Percentiles rank a stretch among this genome's conserved stretches.
Evolutionary conservation across 2,797 vertebrate species (phyloP).

Genomic region (Phataginus tetradactyla): DNA sequence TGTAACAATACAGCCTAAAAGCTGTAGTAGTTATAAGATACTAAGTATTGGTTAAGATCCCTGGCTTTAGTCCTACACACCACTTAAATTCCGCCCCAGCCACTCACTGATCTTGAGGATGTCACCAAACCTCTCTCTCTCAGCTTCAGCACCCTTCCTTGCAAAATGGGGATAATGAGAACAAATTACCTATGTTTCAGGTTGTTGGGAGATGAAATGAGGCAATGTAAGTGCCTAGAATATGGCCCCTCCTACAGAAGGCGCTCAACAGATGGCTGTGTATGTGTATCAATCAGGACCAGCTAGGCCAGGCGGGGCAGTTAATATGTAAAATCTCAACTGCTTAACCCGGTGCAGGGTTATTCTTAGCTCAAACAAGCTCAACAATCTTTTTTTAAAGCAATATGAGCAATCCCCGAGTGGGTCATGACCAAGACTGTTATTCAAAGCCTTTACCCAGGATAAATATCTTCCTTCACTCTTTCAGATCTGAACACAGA

Average conservation of each 20-base stretch:
- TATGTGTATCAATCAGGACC: background rate
- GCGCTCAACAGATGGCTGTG: background rate
- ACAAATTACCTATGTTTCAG: background rate
- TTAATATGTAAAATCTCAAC: background rate
- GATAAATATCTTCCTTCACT: background rate
- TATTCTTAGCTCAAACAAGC: background rate
- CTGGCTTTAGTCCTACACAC: background rate
- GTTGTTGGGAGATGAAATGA: background rate
- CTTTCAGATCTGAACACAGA: constrained; percentile 50
- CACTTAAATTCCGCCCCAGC: background rate
- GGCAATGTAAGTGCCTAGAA: background rate
- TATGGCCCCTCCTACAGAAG: background rate
- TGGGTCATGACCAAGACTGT: background rate
- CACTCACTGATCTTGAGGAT: background rate
- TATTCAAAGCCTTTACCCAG: background rate
- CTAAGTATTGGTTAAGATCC: background rate
- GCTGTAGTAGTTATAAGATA: background rate
- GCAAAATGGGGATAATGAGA: background rate
- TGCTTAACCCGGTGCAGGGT: background rate
- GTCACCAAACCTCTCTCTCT: background rate
- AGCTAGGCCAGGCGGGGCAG: background rate
- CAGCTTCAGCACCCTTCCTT: background rate
- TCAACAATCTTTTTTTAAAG: background rate
- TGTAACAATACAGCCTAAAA: background rate
- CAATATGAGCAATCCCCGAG: background rate